phyloP scores from a whole-genome alignment of 2,113 vertebrate genomes.

The Pterophyllum scalare region DNA sequence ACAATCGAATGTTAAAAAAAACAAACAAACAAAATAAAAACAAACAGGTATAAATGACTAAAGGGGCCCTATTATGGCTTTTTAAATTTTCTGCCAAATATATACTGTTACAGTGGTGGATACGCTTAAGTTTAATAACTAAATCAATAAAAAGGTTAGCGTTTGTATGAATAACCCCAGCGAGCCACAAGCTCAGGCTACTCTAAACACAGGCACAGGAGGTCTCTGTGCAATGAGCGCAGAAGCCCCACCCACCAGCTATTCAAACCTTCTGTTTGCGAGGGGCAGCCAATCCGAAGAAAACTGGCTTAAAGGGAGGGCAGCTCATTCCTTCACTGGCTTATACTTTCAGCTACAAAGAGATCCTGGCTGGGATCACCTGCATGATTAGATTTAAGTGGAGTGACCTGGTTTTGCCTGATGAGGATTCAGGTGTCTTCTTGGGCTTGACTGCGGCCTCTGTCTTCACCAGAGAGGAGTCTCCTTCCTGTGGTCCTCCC shows the following conservation, averaged over 20 bases:
- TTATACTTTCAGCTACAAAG: not conserved
- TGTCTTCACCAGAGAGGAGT: constrained; percentile 75
- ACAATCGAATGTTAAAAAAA: not conserved
- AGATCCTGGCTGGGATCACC: not conserved
- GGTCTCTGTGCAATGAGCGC: not conserved
- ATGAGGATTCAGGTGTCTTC: constrained; percentile 63
- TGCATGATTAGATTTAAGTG: not conserved
- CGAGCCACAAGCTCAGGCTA: too few species aligned
- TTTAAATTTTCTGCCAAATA: not conserved
- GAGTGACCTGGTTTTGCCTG: constrained; percentile 70
- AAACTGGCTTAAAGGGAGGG: not conserved
- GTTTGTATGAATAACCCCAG: not conserved
- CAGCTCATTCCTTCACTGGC: not conserved
- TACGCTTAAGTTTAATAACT: not conserved
- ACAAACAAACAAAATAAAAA: not conserved
- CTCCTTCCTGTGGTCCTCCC: constrained; percentile 59
- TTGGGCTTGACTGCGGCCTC: constrained; percentile 72
- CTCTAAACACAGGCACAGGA: not conserved
- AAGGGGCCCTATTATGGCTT: not conserved
- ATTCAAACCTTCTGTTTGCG: not conserved
- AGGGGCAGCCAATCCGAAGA: not conserved
- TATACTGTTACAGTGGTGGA: not conserved
- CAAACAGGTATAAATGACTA: not conserved
- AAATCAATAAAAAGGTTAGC: too few species aligned
- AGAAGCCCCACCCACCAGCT: not conserved